These are phyloP conservation scores for Tachuris rubrigastra DNA, from an alignment of 2,113 vertebrate genomes.

Conservation along the genomic window DNA sequence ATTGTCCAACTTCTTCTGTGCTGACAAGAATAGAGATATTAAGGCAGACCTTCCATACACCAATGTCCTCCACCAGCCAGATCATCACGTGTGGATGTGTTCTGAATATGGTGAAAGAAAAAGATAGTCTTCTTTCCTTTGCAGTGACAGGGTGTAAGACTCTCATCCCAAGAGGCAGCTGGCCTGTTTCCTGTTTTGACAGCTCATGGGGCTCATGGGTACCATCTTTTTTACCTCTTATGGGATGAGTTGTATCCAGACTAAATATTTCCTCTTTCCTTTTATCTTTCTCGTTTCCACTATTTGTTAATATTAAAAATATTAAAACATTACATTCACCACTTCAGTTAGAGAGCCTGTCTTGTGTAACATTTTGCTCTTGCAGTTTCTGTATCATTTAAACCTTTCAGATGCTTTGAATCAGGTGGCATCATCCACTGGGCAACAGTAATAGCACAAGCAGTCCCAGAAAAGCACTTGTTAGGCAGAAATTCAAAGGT, in stretches of 20 bases:
- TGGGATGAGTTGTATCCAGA: background rate
- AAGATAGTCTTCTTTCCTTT: background rate
- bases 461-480: background rate
- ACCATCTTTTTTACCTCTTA: background rate
- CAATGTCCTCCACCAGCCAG: background rate
- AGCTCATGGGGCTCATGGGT: background rate
- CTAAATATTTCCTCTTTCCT: background rate
- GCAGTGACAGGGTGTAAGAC: accelerated
- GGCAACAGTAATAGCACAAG: background rate
- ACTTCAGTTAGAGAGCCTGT: background rate
- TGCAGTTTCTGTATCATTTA: background rate
- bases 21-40: background rate
- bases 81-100: background rate
- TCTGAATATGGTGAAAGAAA: background rate
- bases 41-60: background rate
- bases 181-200: background rate
- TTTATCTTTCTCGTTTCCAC: background rate
- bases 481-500: background rate
- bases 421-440: background rate
- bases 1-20: background rate
- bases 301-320: background rate
- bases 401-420: background rate
- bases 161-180: background rate
- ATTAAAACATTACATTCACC: background rate
- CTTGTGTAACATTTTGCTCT: background rate